Percentiles rank a stretch among this genome's conserved stretches.
These are phyloP conservation scores for Acrocephalus kingi DNA, from an alignment of 2,113 vertebrate species.

Conservation along the genomic window DNA sequence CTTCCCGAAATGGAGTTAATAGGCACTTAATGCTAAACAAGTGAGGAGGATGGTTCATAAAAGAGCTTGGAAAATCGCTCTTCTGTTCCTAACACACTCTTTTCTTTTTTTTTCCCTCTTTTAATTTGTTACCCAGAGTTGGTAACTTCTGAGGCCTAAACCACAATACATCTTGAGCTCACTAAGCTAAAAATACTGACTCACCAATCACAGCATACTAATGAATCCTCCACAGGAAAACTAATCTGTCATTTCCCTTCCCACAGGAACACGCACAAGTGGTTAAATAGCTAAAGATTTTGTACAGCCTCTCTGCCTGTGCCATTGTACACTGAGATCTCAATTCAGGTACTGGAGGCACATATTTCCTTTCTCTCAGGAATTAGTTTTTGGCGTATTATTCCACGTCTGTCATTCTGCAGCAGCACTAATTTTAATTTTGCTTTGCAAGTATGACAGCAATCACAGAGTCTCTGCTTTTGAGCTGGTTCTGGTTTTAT, in stretches of 20 bases:
- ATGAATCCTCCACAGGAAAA: constrained; percentile 34
- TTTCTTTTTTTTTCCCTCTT: background rate
- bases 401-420: background rate
- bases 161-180: background rate
- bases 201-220: constrained; percentile 2
- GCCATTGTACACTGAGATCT: background rate
- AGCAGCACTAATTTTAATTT: background rate
- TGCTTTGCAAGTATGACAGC: background rate
- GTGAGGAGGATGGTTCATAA: background rate
- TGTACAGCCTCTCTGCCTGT: background rate
- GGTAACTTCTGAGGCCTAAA: constrained; percentile 21
- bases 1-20: constrained; percentile 35
- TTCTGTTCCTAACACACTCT: background rate
- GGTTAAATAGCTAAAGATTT: background rate
- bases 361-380: background rate
- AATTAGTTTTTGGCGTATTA: background rate
- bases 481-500: background rate
- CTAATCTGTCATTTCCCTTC: constrained; percentile 1
- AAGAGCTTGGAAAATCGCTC: background rate
- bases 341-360: background rate
- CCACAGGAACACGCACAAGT: background rate
- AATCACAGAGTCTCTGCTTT: background rate
- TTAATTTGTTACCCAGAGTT: background rate
- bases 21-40: constrained; percentile 1
- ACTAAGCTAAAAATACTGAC: constrained; percentile 24